phyloP scores from a whole-genome alignment of 2,888 invertebrate species.

The Mycogona germanica region DNA sequence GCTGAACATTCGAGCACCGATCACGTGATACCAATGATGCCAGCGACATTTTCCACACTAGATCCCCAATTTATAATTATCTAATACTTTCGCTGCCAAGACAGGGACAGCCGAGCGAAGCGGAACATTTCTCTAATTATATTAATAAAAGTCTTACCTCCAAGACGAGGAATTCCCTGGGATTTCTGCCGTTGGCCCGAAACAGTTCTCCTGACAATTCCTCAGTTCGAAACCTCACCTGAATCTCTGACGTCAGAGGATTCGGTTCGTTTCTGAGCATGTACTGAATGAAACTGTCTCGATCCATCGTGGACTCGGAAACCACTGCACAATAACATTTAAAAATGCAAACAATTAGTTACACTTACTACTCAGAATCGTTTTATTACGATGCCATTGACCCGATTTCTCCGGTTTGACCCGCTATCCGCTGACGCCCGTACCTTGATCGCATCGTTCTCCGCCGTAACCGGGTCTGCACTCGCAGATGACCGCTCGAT shows the following conservation, averaged over 20 bases:
- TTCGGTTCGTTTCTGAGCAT: slow-evolving; percentile 27
- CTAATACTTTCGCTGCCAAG: no score
- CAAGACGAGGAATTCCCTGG: slow-evolving; percentile 30
- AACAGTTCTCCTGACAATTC: slow-evolving; percentile 33
- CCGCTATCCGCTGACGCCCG: not conserved
- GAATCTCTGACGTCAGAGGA: slow-evolving; percentile 30
- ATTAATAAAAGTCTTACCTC: slow-evolving; percentile 27
- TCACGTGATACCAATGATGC: no score
- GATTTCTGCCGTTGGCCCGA: slow-evolving; percentile 24
- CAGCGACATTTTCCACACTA: no score
- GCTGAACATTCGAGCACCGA: no score
- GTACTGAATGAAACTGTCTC: slow-evolving; percentile 35
- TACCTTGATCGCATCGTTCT: slow-evolving; percentile 31
- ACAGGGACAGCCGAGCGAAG: no score
- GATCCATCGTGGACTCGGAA: slow-evolving; percentile 24
- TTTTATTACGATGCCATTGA: no score
- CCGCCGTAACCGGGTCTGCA: slow-evolving; percentile 40
- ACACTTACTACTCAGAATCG: no score
- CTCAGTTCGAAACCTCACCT: slow-evolving; percentile 37
- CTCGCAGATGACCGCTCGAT: slow-evolving; percentile 31
- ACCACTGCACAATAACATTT: slow-evolving; percentile 14
- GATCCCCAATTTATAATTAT: no score
- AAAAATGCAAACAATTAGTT: not conserved
- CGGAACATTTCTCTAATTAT: not conserved
- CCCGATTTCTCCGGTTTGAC: no score